phyloP scores from a whole-genome alignment of 2,113 vertebrate genomes.

The Pedionomus torquatus region DNA sequence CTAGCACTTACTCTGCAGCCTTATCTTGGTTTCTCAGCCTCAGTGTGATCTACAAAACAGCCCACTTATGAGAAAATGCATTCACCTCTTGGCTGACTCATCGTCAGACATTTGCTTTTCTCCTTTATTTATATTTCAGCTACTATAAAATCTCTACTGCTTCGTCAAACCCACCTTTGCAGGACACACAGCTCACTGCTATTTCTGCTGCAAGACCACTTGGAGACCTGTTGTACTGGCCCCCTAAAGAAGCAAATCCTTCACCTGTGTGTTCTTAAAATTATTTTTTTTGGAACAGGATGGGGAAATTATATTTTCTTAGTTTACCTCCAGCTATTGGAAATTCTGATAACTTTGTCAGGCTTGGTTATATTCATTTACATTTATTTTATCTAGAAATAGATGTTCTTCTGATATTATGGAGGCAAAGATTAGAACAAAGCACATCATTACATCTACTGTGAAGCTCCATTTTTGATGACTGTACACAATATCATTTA shows the following conservation, averaged over 20 bases:
- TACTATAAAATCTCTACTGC: not conserved
- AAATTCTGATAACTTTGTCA: not conserved
- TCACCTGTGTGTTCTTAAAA: not conserved
- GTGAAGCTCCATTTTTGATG: not conserved
- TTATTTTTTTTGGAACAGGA: not conserved
- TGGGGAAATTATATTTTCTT: not conserved
- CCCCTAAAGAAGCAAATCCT: not conserved
- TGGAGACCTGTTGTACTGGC: not conserved
- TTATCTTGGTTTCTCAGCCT: constrained; percentile 42
- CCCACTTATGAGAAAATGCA: constrained; percentile 28
- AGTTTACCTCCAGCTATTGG: not conserved
- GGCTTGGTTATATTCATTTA: not conserved
- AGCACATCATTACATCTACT: not conserved
- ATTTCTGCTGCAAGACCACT: not conserved
- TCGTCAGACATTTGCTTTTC: constrained; percentile 47
- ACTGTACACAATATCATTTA: not conserved
- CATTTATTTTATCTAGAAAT: not conserved
- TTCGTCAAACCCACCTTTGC: not conserved
- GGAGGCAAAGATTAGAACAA: not conserved
- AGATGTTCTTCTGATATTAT: not conserved
- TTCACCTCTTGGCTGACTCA: constrained; percentile 62
- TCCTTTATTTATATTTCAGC: constrained; percentile 49
- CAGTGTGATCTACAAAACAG: constrained; percentile 14
- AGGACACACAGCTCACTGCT: not conserved
- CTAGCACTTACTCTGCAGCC: not conserved